Conservation (phyloP, 2,113 vertebrate genomes). For the Campylorhamphus procurvoides region DNA sequence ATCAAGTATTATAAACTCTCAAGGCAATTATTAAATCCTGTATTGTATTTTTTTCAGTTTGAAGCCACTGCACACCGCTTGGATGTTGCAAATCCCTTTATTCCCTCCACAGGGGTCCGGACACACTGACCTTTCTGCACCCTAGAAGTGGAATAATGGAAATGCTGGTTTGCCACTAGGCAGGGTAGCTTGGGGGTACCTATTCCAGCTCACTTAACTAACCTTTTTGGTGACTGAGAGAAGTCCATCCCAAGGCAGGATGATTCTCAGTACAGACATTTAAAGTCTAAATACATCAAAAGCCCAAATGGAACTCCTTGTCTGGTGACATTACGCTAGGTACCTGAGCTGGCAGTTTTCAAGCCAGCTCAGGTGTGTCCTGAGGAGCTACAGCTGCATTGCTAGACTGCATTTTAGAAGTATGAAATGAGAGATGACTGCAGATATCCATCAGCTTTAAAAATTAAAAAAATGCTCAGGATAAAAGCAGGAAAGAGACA, state of each 20-base stretch:
- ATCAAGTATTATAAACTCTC: not conserved
- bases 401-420: not conserved
- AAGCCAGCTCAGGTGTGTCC: not conserved
- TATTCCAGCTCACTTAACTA: not conserved
- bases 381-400: not conserved
- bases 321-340: not conserved
- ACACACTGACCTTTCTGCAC: not conserved
- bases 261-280: not conserved
- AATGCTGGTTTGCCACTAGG: not conserved
- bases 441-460: conserved; percentile 13
- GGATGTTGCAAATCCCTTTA: not conserved
- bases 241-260: not conserved
- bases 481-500: conserved; percentile 18
- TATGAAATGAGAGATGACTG: not conserved
- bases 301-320: not conserved
- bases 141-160: not conserved
- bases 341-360: not conserved
- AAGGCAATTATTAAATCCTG: not conserved
- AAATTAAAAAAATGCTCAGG: not conserved
- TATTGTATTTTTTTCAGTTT: not conserved
- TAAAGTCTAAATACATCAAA: not conserved
- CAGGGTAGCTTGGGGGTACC: not conserved
- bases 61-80: not conserved
- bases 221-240: not conserved
- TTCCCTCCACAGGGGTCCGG: not conserved